phyloP scores from a whole-genome alignment of 2,113 vertebrate genomes.

The Thalassarche chlororhynchos region DNA sequence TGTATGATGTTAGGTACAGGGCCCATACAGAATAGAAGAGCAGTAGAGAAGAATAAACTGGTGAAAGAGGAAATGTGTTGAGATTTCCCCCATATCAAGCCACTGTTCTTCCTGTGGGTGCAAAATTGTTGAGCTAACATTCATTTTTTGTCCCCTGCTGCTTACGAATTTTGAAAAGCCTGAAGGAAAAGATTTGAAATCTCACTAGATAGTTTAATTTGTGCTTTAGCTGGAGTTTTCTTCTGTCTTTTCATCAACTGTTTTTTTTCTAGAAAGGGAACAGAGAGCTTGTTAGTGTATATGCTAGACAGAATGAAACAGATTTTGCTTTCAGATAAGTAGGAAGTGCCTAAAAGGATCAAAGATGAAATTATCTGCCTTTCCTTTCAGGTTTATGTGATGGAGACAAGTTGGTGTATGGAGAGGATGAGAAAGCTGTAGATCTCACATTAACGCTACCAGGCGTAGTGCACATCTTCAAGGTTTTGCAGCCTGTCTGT shows the following conservation, averaged over 20 bases:
- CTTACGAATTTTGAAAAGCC: background rate
- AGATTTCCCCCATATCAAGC: background rate
- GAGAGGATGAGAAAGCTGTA: background rate
- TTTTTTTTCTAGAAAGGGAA: background rate
- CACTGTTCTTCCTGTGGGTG: background rate
- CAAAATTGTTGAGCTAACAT: background rate
- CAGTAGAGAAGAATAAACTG: background rate
- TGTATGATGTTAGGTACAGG: background rate
- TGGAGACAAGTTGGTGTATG: background rate
- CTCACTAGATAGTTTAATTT: background rate
- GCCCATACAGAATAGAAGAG: background rate
- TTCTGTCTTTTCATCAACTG: background rate
- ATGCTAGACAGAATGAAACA: background rate
- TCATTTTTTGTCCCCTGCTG: background rate
- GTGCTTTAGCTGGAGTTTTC: background rate
- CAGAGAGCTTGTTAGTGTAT: background rate
- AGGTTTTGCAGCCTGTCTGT: background rate
- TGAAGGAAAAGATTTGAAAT: background rate
- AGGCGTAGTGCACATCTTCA: background rate
- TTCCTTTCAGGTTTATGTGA: background rate
- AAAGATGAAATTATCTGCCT: background rate
- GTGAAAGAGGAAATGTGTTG: background rate
- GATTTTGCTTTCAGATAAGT: background rate
- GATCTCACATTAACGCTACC: background rate
- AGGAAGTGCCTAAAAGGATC: background rate